Conservation (phyloP, 2,113 vertebrate species). For the Pluvialis apricaria region DNA sequence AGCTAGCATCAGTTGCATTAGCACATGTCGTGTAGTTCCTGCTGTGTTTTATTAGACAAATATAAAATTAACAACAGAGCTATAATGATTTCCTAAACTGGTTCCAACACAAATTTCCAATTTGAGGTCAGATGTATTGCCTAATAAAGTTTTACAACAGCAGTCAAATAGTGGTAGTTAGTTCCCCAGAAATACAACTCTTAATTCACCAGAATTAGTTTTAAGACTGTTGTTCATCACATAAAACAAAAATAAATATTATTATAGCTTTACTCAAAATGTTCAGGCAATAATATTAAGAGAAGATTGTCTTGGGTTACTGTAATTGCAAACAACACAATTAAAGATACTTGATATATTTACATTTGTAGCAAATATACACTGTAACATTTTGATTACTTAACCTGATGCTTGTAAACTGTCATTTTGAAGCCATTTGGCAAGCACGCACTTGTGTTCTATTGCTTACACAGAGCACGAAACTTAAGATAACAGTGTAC, state of each 20-base stretch:
- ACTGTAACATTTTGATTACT: slow-evolving; percentile 56
- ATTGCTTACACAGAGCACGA: background rate
- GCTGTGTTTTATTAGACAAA: slow-evolving; percentile 92
- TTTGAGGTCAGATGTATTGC: slow-evolving; percentile 91
- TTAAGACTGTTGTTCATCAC: slow-evolving; percentile 67
- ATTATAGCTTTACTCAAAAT: slow-evolving; percentile 57
- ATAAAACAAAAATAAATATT: slow-evolving; percentile 71
- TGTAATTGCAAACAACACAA: slow-evolving; percentile 64
- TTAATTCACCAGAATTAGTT: slow-evolving; percentile 72
- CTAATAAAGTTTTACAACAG: slow-evolving; percentile 93
- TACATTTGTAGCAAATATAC: slow-evolving; percentile 51
- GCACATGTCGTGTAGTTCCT: slow-evolving; percentile 66
- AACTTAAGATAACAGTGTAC: background rate
- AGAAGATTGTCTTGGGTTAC: slow-evolving; percentile 40
- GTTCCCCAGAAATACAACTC: slow-evolving; percentile 71
- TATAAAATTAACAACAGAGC: slow-evolving; percentile 98
- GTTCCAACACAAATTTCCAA: slow-evolving; percentile 92
- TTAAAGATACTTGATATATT: slow-evolving; percentile 68
- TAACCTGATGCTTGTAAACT: slow-evolving; percentile 68
- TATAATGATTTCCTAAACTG: slow-evolving; percentile 83
- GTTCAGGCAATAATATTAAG: slow-evolving; percentile 30
- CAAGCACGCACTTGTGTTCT: background rate
- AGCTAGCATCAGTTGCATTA: slow-evolving; percentile 41
- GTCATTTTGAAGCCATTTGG: slow-evolving; percentile 53
- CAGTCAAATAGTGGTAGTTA: slow-evolving; percentile 77